phyloP scores from a whole-genome alignment of 2,113 vertebrate genomes.

The Siphamia tubifer region DNA sequence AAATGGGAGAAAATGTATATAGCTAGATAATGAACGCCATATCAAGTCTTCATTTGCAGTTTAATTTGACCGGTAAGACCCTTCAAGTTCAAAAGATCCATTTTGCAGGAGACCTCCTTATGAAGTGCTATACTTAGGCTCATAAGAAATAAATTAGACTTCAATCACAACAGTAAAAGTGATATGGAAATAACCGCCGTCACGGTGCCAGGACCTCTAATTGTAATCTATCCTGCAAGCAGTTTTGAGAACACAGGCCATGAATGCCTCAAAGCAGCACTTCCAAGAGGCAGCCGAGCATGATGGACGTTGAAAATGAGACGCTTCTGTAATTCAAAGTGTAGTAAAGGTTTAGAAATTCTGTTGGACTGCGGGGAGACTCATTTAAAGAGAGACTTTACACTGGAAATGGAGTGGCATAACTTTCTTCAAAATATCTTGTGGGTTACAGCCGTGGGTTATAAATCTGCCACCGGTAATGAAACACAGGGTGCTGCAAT shows the following conservation, averaged over 20 bases:
- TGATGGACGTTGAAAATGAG: conserved; percentile 35
- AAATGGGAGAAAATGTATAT: background rate
- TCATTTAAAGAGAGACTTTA: conserved; percentile 28
- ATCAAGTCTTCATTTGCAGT: background rate
- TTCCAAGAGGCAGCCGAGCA: conserved; percentile 5
- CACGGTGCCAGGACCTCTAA: conserved; percentile 18
- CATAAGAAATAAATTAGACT: conserved; percentile 40
- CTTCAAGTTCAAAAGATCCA: background rate
- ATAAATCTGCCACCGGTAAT: conserved; percentile 58
- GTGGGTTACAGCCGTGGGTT: conserved; percentile 1
- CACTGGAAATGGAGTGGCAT: conserved; percentile 5
- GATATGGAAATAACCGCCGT: conserved; percentile 9
- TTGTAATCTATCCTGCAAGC: conserved; percentile 3
- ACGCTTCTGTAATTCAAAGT: conserved; percentile 9
- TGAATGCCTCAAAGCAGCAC: conserved; percentile 14
- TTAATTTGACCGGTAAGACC: background rate
- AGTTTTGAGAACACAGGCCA: conserved; percentile 19
- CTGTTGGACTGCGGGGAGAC: background rate
- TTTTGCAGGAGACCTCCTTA: background rate
- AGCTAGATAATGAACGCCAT: background rate
- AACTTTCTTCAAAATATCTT: conserved; percentile 35
- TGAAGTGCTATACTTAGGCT: background rate
- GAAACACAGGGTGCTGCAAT: conserved; percentile 33
- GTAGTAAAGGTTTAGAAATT: conserved; percentile 33
- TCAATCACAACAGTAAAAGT: conserved; percentile 37